phyloP scores from a whole-genome alignment of 1,140 invertebrate genomes.

The Pteromalus puparum region DNA sequence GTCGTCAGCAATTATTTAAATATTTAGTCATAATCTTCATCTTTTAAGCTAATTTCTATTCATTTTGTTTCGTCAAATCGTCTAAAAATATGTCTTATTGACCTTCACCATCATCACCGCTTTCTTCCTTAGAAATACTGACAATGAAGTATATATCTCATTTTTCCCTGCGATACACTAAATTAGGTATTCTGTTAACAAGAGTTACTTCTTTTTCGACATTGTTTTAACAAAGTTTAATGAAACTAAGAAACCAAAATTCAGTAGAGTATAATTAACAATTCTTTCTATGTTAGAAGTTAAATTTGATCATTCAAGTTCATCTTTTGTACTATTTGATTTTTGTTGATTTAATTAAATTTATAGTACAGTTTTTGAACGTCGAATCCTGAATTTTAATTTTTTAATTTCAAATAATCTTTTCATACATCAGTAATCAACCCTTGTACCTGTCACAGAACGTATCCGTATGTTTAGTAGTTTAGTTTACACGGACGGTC shows the following conservation, averaged over 20 bases:
- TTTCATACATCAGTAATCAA: not conserved
- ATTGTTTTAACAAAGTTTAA: not conserved
- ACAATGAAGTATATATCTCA: constrained; percentile 51
- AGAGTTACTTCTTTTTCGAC: not conserved
- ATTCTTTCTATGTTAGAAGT: not conserved
- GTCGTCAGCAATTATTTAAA: not conserved
- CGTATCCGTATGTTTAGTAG: not conserved
- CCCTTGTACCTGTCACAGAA: not conserved
- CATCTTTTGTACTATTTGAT: no score
- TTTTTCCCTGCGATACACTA: constrained; percentile 25
- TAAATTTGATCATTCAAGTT: no score
- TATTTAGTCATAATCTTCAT: constrained; percentile 44
- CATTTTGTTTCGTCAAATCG: constrained; percentile 60
- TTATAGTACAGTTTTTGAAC: not conserved
- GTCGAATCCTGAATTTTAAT: constrained; percentile 4
- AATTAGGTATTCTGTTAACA: constrained; percentile 10
- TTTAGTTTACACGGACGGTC: constrained; percentile 17
- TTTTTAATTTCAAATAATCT: constrained; percentile 13
- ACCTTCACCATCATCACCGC: constrained; percentile 3
- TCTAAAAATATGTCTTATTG: constrained; percentile 66
- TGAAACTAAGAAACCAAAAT: constrained; percentile 12
- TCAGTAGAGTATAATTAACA: not conserved
- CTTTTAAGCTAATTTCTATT: constrained; percentile 55
- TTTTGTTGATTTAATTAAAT: no score
- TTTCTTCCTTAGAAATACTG: not conserved